phyloP scores from a whole-genome alignment of 2,888 invertebrate genomes.

The Drosophila anceps region DNA sequence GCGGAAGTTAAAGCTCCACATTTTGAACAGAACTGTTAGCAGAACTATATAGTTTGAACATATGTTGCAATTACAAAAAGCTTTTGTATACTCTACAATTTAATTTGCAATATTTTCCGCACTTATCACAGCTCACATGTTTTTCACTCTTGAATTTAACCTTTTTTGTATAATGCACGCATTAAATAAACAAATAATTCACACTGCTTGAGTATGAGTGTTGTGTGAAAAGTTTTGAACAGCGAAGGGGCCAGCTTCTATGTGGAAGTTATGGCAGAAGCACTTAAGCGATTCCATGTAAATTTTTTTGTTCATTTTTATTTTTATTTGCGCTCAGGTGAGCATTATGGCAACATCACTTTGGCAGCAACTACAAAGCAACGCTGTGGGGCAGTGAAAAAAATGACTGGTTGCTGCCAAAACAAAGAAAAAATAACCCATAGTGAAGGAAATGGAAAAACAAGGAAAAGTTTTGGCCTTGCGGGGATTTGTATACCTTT shows the following conservation, averaged over 20 bases:
- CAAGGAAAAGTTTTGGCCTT: conserved; percentile 43
- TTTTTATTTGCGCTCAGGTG: conserved; percentile 66
- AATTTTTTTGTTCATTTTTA: conserved; percentile 37
- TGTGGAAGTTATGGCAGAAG: conserved; percentile 64
- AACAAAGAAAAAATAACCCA: conserved; percentile 14
- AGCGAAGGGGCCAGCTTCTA: conserved; percentile 38
- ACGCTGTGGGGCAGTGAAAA: conserved; percentile 35
- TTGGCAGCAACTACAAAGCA: conserved; percentile 53
- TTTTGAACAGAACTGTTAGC: conserved; percentile 37
- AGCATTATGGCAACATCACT: conserved; percentile 73
- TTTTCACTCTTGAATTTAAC: conserved; percentile 46
- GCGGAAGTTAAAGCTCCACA: conserved; percentile 55
- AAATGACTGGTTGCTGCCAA: conserved; percentile 28
- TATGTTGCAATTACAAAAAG: conserved; percentile 42
- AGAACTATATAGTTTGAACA: conserved; percentile 40
- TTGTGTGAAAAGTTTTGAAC: conserved; percentile 56
- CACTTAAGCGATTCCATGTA: conserved; percentile 76
- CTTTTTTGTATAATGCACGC: conserved; percentile 3
- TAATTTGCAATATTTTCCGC: conserved; percentile 63
- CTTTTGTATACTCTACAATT: conserved; percentile 40
- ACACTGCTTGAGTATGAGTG: conserved; percentile 24
- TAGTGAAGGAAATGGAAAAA: conserved; percentile 24
- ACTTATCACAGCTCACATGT: conserved; percentile 61
- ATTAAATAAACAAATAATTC: conserved; percentile 28
- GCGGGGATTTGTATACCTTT: not conserved